These are phyloP conservation scores for Vespertilio murinus DNA, from an alignment of 2,797 vertebrate genomes.

Conservation along the genomic window DNA sequence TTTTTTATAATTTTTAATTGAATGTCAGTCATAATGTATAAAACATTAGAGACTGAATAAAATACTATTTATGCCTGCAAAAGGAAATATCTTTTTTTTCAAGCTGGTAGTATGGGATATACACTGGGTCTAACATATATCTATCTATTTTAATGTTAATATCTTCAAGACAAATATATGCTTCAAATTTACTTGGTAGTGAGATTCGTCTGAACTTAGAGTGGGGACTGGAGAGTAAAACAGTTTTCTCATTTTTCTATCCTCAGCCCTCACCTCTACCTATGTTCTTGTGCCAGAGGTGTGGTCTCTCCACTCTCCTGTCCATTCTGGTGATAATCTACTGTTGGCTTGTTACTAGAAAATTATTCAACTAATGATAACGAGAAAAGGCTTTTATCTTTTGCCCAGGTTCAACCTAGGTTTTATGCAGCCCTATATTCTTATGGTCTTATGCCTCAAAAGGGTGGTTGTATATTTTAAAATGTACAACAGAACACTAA, in stretches of 20 bases:
- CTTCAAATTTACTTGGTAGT: neutral
- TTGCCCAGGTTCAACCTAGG: neutral
- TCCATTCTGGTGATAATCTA: neutral
- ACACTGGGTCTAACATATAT: neutral
- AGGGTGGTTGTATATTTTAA: neutral
- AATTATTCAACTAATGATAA: neutral
- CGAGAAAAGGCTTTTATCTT: neutral
- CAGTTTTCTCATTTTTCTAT: neutral
- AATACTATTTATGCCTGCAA: neutral
- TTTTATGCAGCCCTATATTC: neutral
- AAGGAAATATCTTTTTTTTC: neutral
- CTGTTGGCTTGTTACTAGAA: neutral
- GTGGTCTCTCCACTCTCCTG: neutral
- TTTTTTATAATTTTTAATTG: neutral
- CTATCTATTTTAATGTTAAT: neutral
- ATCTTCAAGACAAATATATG: neutral
- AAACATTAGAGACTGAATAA: neutral
- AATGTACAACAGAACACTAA: neutral
- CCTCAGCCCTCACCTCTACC: neutral
- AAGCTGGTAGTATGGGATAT: neutral
- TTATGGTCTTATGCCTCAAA: neutral
- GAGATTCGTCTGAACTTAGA: neutral
- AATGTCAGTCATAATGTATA: neutral
- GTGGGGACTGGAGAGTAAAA: neutral
- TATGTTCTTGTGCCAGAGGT: neutral